These are phyloP conservation scores for Alligator mississippiensis DNA, from an alignment of 2,113 vertebrate genomes.

Conservation along the genomic window DNA sequence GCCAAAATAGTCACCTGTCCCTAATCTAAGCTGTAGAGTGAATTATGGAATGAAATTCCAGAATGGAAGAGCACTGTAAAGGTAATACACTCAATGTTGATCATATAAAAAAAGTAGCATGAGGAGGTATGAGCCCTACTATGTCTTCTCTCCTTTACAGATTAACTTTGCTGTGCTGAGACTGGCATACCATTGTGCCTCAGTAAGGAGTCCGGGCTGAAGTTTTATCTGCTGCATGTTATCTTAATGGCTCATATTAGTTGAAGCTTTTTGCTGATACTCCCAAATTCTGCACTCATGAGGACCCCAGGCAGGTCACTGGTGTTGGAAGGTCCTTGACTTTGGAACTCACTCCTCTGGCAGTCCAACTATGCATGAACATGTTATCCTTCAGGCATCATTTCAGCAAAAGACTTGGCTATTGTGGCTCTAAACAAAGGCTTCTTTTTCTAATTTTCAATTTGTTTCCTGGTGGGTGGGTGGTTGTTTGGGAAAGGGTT, in stretches of 20 bases:
- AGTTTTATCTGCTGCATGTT: neutral
- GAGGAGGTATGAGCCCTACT: fast-evolving
- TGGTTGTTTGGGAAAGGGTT: constrained; percentile 9
- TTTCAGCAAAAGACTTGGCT: constrained; percentile 33
- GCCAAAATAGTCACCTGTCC: no score
- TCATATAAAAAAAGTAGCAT: no score
- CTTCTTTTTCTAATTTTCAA: constrained; percentile 40
- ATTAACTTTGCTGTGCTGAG: neutral
- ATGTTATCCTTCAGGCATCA: neutral
- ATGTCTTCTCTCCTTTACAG: neutral
- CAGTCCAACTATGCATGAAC: neutral
- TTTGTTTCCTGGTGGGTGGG: constrained; percentile 19
- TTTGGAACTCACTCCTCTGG: neutral
- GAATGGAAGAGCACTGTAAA: neutral
- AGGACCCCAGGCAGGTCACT: neutral
- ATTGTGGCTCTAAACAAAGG: constrained; percentile 33
- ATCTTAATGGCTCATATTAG: no score
- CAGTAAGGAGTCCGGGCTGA: neutral
- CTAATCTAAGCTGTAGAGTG: neutral
- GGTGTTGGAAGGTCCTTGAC: neutral
- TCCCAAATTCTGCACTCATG: neutral
- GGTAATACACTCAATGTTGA: no score
- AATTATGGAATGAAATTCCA: neutral
- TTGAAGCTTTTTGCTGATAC: no score
- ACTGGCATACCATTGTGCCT: neutral